A percentile compares a stretch with the other conserved stretches of the same genome.
These are phyloP conservation scores for Oreohelix idahoensis DNA, from an alignment of 1,140 invertebrate species.

Conservation along the genomic window DNA sequence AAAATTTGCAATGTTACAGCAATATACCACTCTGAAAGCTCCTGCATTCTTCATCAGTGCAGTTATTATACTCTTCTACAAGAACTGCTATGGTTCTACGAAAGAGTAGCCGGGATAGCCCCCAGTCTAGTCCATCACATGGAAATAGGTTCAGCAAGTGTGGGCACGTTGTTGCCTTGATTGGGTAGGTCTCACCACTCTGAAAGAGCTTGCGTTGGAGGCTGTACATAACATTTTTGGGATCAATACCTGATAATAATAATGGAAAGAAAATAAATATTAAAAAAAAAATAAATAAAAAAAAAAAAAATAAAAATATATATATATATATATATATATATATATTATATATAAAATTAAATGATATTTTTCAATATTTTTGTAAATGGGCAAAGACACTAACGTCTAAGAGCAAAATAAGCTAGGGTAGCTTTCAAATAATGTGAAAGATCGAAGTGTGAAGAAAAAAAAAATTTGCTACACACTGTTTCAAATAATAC, in stretches of 20 bases:
- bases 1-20: too few relatives aligned
- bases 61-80: conserved; percentile 28
- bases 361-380: too few relatives aligned
- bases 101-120: conserved; percentile 18
- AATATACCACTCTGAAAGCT: neutral
- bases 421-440: too few relatives aligned
- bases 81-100: conserved; percentile 16
- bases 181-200: conserved; percentile 17
- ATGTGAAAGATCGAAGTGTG: too few relatives aligned
- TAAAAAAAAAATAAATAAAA: too few relatives aligned
- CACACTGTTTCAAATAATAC: too few relatives aligned
- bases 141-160: conserved; percentile 27
- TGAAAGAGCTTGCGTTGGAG: neutral
- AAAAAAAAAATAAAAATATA: too few relatives aligned
- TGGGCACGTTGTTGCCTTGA: conserved; percentile 28
- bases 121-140: conserved; percentile 24
- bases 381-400: too few relatives aligned
- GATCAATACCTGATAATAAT: neutral
- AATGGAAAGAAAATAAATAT: neutral
- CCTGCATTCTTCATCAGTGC: neutral
- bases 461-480: too few relatives aligned
- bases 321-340: too few relatives aligned
- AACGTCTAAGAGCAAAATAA: too few relatives aligned
- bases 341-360: too few relatives aligned
- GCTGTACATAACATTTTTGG: neutral